Conservation (phyloP, 2,797 vertebrate genomes). For the Schizopygopsis pylzovi region DNA sequence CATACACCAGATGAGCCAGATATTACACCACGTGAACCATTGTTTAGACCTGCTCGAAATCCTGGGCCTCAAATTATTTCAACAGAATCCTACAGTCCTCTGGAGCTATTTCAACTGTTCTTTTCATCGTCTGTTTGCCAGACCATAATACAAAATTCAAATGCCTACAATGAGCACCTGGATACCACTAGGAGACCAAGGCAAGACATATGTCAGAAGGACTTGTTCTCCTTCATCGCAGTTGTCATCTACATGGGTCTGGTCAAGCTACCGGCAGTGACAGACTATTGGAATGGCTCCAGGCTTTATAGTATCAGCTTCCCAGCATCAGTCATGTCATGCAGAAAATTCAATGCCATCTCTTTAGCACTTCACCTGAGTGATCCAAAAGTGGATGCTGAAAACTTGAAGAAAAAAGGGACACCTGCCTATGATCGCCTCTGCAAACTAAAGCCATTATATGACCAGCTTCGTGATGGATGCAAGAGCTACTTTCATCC, state of each 20-base stretch:
- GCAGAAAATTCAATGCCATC: not conserved
- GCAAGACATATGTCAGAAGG: slow-evolving; percentile 1
- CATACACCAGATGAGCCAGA: not conserved
- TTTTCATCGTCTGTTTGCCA: not conserved
- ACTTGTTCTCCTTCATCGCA: not conserved
- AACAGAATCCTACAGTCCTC: not conserved
- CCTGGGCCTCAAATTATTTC: not conserved
- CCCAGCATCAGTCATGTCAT: not conserved
- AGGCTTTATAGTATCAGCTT: not conserved
- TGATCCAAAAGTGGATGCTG: not conserved
- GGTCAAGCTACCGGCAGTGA: not conserved
- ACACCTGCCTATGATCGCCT: not conserved
- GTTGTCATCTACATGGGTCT: not conserved
- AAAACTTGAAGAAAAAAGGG: not conserved
- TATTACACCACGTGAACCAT: not conserved
- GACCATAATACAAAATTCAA: not conserved
- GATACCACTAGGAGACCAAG: not conserved
- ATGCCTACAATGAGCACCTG: not conserved
- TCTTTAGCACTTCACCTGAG: not conserved
- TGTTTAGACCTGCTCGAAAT: not conserved
- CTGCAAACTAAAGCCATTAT: not conserved
- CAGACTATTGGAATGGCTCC: not conserved
- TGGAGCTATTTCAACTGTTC: not conserved
- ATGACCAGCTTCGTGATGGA: not conserved
- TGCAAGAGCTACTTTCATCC: not conserved